Base-by-base conservation (phyloP, 30 jellyfish, hydroid and myxozoan species). In the Clytia hemisphaerica region DNA sequence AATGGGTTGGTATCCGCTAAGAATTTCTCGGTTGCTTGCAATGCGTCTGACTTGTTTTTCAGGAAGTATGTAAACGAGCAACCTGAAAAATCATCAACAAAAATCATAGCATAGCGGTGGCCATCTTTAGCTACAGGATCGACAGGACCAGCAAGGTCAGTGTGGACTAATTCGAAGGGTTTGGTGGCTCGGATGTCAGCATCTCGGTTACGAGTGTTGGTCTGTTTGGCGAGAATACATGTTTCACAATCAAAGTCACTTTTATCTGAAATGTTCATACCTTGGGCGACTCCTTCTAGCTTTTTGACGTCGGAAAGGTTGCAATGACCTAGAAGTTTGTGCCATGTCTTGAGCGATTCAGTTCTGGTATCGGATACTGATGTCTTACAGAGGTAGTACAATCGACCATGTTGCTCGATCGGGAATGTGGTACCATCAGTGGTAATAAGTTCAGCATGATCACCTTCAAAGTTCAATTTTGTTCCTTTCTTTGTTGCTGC, bases 401-500 rank as follows among this genome's bases (percentile, higher is more conserved):
- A 49, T 29, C 78, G 78, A 4, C 78, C 89, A 66, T 48, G 87
- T 33, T 74, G 87, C 72, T 58, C 21, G 0, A 54, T 72, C 15
- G 84, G 72, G 37, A 54, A 72, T 9, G 12, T 32, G 33, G 87
- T 74, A 6, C 79, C 87, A 61, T 64, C 78, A 22, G 66, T 0
- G 21, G 88, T 51, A 42, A 55, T 60, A 4, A 74, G 28, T 1
- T 74, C 79, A 12, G 87, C 91, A 63, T 25, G 15, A 45, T 74
- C 19, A 7, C 1, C 19, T 64, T 26, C 7, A 65, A 74, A 74
- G 34, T 63, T 62, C 18, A 68, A 21, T 12, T 15, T 68, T 5
- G 78, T 89, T 29, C 87, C 91, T 38, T 74, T 64, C 77, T 29
- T 16, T 9, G 87, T 65, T 6, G 87, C 88, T 3, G 88, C 87